Evolutionary conservation across 2,888 invertebrate species (phyloP).

Genomic region (Galerucella nymphaeae): DNA sequence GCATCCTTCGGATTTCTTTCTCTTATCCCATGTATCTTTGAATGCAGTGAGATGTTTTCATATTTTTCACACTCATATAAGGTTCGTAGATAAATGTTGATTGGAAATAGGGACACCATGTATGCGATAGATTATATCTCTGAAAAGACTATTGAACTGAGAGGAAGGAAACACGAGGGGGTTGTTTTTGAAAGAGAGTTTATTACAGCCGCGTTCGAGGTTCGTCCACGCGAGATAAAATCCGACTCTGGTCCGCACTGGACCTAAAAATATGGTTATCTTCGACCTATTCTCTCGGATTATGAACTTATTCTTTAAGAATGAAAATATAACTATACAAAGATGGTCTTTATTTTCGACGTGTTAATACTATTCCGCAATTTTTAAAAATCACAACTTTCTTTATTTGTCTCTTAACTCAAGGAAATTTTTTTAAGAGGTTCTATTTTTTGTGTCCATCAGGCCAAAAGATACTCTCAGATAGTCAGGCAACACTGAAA

Average conservation of each 20-base stretch:
- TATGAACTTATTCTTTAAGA: background rate
- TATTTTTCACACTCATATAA: accelerated
- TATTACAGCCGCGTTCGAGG: constrained; percentile 13
- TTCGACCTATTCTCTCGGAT: background rate
- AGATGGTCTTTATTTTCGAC: background rate
- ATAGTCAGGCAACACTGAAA: no score
- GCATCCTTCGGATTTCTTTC: no score
- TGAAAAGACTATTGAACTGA: constrained; percentile 15
- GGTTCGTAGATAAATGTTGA: background rate
- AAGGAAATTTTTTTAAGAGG: no score
- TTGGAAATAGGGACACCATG: background rate
- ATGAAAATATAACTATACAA: background rate
- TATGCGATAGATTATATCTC: constrained; percentile 5
- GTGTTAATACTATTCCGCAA: background rate
- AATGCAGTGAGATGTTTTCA: background rate
- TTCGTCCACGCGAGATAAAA: constrained; percentile 19
- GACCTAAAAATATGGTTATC: constrained; percentile 32
- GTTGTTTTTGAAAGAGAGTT: constrained; percentile 18
- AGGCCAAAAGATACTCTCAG: no score
- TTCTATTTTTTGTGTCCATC: no score
- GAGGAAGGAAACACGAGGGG: background rate
- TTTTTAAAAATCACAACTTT: no score
- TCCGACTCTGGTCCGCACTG: constrained; percentile 21
- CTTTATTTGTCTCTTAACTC: no score
- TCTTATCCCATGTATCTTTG: background rate